A percentile compares a stretch with the other conserved stretches of the same genome.
These are phyloP conservation scores for Gnathonemus echidnorhynchus DNA, from an alignment of 2,113 vertebrate species.

Conservation along the genomic window DNA sequence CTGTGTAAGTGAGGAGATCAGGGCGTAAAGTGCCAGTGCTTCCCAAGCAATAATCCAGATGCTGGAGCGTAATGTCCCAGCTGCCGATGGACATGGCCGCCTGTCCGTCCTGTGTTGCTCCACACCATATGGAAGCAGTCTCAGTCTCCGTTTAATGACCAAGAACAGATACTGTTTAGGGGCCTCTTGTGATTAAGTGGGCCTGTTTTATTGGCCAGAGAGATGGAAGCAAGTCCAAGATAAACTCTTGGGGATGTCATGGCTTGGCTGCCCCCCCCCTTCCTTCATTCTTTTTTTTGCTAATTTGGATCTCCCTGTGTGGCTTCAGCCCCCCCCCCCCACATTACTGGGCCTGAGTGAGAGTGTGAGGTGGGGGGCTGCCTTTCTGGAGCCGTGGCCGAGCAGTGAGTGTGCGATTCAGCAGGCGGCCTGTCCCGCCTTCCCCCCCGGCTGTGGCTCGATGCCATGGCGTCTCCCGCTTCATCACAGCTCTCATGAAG, in stretches of 20 bases:
- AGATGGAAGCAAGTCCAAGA: conserved; percentile 98
- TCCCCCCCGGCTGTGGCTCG: neutral
- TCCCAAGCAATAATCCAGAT: conserved; percentile 98
- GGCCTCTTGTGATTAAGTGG: conserved; percentile 93
- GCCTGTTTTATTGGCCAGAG: conserved; percentile 95
- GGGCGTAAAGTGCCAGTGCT: conserved; percentile 49
- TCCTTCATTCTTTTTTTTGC: conserved; percentile 60
- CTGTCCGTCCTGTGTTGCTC: conserved; percentile 85
- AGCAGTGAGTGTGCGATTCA: neutral
- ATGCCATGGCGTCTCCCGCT: neutral
- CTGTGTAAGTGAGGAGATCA: conserved; percentile 81
- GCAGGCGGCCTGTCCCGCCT: conserved; percentile 17
- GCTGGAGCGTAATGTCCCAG: conserved; percentile 88
- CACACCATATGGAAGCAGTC: conserved; percentile 96
- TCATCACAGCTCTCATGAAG: neutral
- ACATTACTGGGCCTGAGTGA: conserved; percentile 40
- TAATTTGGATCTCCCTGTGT: conserved; percentile 63
- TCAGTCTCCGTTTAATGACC: conserved; percentile 84
- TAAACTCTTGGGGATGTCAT: conserved; percentile 85
- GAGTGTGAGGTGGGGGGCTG: neutral
- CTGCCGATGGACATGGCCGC: conserved; percentile 82
- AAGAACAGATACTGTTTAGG: conserved; percentile 92
- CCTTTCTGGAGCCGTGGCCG: neutral
- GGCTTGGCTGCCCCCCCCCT: conserved; percentile 46
- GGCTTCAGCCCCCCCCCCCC: conserved; percentile 58